Conservation (phyloP, 2,888 invertebrate species). For the Exocentrus adspersus region DNA sequence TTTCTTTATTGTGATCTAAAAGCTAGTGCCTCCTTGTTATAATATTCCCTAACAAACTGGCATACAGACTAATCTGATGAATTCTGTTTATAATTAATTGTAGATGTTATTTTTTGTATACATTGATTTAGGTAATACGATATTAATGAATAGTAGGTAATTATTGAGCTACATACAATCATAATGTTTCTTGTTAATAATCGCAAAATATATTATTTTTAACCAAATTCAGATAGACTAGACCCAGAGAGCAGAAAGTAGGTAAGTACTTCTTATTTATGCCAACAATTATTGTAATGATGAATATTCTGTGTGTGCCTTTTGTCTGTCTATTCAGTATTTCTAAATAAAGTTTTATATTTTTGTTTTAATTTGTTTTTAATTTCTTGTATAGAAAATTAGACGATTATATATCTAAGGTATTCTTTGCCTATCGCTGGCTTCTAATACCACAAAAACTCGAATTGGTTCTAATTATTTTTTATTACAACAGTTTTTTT, state of each 20-base stretch:
- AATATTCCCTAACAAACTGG: conserved; percentile 14
- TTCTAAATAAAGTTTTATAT: conserved; percentile 40
- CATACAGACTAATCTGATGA: too few species aligned
- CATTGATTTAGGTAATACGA: too few species aligned
- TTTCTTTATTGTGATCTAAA: conserved; percentile 36
- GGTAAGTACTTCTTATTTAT: conserved; percentile 12
- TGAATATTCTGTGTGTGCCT: conserved; percentile 45
- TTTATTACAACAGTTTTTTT: conserved; percentile 46
- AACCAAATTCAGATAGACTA: not conserved
- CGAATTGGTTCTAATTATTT: too few species aligned
- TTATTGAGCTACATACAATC: not conserved
- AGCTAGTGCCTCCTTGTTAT: conserved; percentile 41
- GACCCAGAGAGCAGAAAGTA: not conserved
- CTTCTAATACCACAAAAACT: too few species aligned
- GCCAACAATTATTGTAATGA: conserved; percentile 41
- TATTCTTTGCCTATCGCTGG: too few species aligned
- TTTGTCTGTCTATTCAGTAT: conserved; percentile 46
- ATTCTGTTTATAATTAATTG: too few species aligned
- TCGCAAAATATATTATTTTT: not conserved
- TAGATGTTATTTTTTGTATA: not conserved
- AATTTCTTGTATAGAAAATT: too few species aligned
- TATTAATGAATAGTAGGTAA: not conserved
- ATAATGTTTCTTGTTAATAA: not conserved
- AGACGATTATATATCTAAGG: too few species aligned
- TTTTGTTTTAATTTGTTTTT: conserved; percentile 17